Percentiles rank a stretch among this genome's conserved stretches.
Conservation (phyloP, 2,113 vertebrate species). For the Mystacornis crossleyi region DNA sequence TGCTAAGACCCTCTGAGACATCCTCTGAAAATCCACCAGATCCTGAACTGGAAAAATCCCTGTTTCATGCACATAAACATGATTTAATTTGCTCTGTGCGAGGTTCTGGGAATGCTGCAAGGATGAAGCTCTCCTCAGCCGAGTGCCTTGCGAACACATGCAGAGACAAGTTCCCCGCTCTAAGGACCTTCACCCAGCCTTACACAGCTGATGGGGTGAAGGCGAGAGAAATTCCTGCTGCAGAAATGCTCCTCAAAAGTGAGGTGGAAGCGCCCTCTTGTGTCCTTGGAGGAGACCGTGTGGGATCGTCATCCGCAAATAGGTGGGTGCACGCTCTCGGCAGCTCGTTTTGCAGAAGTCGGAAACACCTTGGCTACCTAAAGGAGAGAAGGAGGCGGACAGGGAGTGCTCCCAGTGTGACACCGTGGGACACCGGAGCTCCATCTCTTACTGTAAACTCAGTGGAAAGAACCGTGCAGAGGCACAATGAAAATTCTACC, state of each 20-base stretch:
- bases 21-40: neutral
- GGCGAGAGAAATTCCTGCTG: neutral
- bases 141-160: neutral
- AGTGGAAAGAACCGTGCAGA: neutral
- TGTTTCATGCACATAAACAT: neutral
- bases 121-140: neutral
- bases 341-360: neutral
- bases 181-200: slow-evolving; percentile 12
- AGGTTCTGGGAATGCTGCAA: neutral
- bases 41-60: neutral
- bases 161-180: neutral
- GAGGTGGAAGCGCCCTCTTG: slow-evolving; percentile 52
- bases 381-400: neutral
- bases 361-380: neutral
- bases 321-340: rapidly evolving
- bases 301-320: neutral
- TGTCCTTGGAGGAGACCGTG: neutral
- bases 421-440: neutral
- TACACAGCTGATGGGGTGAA: neutral
- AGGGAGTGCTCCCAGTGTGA: neutral
- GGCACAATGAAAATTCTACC: neutral
- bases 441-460: neutral
- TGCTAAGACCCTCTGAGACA: neutral
- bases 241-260: neutral
- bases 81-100: neutral